Conservation (phyloP, 2,797 vertebrate genomes). For the Clarias pachynema region DNA sequence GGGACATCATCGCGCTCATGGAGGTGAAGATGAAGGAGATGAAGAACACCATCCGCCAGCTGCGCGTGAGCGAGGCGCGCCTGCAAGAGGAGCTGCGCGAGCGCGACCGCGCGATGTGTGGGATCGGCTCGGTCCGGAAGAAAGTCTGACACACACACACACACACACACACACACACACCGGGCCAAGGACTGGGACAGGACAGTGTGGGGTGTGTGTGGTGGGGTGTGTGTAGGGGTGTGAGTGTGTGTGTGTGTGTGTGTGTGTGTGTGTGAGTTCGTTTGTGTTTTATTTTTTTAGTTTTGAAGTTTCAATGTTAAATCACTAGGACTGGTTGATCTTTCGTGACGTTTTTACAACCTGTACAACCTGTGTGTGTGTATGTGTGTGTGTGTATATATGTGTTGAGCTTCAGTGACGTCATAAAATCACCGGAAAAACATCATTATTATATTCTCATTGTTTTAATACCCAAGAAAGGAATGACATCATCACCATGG, state of each 20-base stretch:
- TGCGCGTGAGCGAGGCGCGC: constrained; percentile 87
- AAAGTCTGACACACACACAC: constrained; percentile 65
- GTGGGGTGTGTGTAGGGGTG: background rate
- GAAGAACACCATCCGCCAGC: constrained; percentile 93
- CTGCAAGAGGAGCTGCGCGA: constrained; percentile 91
- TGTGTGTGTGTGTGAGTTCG: too few species aligned
- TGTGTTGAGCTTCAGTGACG: background rate
- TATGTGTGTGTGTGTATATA: too few species aligned
- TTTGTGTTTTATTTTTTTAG: background rate
- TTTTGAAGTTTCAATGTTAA: constrained; percentile 15
- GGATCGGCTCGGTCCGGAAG: constrained; percentile 72
- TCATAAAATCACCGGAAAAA: too few species aligned
- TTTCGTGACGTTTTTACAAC: too few species aligned
- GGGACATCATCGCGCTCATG: constrained; percentile 96
- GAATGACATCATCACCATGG: background rate
- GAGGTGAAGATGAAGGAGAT: constrained; percentile 99
- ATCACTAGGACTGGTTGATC: background rate
- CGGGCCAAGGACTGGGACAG: background rate
- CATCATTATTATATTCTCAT: background rate
- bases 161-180: constrained; percentile 19
- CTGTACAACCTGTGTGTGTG: background rate
- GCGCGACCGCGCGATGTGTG: constrained; percentile 84
- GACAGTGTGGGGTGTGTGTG: background rate
- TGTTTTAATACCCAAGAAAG: background rate
- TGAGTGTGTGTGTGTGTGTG: too few species aligned